Base-by-base conservation (phyloP, 2,113 vertebrate genomes). In the Saccopteryx leptura region DNA sequence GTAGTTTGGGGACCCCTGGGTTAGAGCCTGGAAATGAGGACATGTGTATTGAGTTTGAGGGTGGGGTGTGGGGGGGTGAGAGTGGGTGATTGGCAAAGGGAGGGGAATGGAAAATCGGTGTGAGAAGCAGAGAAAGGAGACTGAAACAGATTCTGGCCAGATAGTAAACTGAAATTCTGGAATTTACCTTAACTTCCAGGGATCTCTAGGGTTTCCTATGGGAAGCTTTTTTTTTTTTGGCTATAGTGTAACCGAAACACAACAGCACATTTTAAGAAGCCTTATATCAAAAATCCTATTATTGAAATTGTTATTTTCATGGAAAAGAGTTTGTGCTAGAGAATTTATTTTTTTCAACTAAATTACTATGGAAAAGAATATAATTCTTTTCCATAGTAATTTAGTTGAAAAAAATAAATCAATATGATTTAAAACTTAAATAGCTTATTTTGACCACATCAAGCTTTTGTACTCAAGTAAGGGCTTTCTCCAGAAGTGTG, bases 201-300 rank as follows among this genome's bases (percentile, higher is more conserved):
- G 17, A 28, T 76, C 9, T 93, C 13, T 61, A 65, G 48, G 78
- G 18, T 95, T 80, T 56, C 9, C 23, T 58, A 1, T 58, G 50
- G 68, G 31, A 86, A 81, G 54, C 60, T 39, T 21, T 71, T 80
- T 68, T 39, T 92, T 89, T 72, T n/a, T 89, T 85, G 66, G 39
- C 48, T 54, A 54, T 31, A 54, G 28, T 54, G 23, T 63, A 91
- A 23, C 9, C 52, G 60, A 88, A 96, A 61, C 33, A 68, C 24
- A 75, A 4, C 56, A 33, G 46, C 21, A 87, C 50, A 54, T 91
- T 95, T 93, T 91, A 88, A 93, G 91, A 93, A 93, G 69, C 18
- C 11, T 66, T 31, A 66, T 21, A 39, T 87, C 4, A 85, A 46
- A 90, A 93, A 66, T 96, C 52, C 56, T 75, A 10, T 83, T 92